These are phyloP conservation scores for Lasius platythorax DNA, from an alignment of 2,888 invertebrate genomes.

Conservation along the genomic window DNA sequence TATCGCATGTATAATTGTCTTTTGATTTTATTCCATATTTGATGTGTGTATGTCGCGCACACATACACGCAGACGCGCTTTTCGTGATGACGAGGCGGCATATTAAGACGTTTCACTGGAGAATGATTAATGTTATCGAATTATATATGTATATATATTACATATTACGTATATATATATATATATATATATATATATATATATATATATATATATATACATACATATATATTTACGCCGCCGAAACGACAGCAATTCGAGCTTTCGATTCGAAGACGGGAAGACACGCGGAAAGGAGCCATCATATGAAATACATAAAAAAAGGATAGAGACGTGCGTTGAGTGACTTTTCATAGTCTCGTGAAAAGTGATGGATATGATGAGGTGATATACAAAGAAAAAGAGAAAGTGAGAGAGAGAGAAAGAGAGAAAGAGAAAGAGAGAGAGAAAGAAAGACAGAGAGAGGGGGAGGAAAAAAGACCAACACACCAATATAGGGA, in stretches of 20 bases:
- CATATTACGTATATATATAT: slow-evolving; percentile 31
- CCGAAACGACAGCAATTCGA: slow-evolving; percentile 15
- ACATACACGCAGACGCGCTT: background rate
- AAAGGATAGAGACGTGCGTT: slow-evolving; percentile 7
- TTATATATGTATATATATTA: slow-evolving; percentile 35
- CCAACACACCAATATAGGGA: slow-evolving; percentile 31
- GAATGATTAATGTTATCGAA: slow-evolving; percentile 1
- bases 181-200: slow-evolving; percentile 36
- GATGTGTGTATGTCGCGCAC: slow-evolving; percentile 21
- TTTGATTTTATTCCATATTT: slow-evolving; percentile 26
- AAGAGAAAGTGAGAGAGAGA: background rate
- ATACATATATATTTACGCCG: background rate
- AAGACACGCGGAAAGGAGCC: background rate
- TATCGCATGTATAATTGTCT: background rate
- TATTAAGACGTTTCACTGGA: background rate
- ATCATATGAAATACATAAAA: background rate
- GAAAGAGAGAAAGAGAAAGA: slow-evolving; percentile 2
- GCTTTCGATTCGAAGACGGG: background rate
- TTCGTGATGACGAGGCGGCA: slow-evolving; percentile 38
- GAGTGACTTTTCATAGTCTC: slow-evolving; percentile 26
- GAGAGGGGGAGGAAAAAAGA: slow-evolving; percentile 37
- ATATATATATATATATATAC: slow-evolving; percentile 38
- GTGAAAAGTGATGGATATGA: slow-evolving; percentile 30
- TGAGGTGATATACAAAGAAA: slow-evolving; percentile 29
- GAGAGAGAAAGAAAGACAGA: slow-evolving; percentile 17